These are phyloP conservation scores for Neopelma chrysocephalum DNA, from an alignment of 2,797 vertebrate genomes.

Conservation along the genomic window DNA sequence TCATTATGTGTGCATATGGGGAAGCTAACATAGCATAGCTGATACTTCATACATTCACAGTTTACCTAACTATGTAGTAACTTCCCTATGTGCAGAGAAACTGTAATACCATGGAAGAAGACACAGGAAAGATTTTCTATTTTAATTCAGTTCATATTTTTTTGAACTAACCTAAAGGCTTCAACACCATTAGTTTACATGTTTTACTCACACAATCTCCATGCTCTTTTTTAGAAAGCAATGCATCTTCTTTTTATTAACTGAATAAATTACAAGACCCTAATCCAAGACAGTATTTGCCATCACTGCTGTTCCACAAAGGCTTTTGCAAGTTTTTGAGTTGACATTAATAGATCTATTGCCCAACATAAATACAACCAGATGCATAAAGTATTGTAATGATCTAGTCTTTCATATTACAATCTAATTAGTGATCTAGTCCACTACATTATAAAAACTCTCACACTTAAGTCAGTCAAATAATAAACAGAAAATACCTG, in stretches of 20 bases:
- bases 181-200: neutral
- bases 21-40: neutral
- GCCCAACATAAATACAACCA: neutral
- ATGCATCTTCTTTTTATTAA: neutral
- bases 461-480: neutral
- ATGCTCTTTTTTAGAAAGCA: neutral
- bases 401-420: neutral
- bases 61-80: neutral
- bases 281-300: neutral
- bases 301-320: neutral
- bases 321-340: neutral
- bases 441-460: neutral
- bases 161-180: neutral
- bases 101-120: neutral
- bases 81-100: neutral
- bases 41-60: neutral
- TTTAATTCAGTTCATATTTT: neutral
- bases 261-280: neutral
- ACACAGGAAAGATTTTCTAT: neutral
- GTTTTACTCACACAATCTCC: neutral
- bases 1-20: neutral
- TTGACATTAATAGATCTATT: neutral
- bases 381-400: neutral
- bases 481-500: neutral
- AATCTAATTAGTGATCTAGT: neutral